Evolutionary conservation across 30 jellyfish, hydroid and myxozoan genomes (phyloP).

Genomic region (Turritopsis dohrnii): DNA sequence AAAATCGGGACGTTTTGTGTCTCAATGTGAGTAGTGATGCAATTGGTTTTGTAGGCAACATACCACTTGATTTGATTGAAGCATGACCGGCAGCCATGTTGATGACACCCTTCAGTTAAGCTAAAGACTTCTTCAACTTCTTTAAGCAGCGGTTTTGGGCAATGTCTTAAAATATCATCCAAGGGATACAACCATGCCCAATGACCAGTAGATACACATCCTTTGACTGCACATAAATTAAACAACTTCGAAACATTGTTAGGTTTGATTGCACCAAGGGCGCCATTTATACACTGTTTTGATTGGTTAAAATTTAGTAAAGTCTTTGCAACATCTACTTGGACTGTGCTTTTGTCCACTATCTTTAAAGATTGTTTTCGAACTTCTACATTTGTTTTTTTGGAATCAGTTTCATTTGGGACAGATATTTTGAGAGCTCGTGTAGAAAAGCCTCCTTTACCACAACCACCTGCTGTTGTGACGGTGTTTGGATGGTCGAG

Average conservation of each 20-base stretch:
- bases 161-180: background rate
- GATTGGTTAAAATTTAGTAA: background rate
- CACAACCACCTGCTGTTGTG: background rate
- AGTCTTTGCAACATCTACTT: background rate
- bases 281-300: background rate
- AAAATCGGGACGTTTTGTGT: background rate
- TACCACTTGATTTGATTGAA: background rate
- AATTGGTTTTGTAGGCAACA: background rate
- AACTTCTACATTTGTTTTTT: background rate
- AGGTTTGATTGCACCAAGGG: background rate
- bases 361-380: background rate
- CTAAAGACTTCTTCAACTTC: background rate
- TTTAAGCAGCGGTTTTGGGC: background rate
- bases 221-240: background rate
- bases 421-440: background rate
- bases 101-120: background rate
- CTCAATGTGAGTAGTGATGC: background rate
- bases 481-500: background rate
- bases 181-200: conserved; percentile 17
- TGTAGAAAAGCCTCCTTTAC: background rate
- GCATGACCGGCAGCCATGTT: background rate
- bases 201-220: background rate
- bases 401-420: background rate
- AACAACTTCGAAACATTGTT: background rate
- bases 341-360: background rate